Percentiles rank a stretch among this genome's conserved stretches.
phyloP scores from a whole-genome alignment of 2,888 invertebrate species.

The Synergus laeviventris region DNA sequence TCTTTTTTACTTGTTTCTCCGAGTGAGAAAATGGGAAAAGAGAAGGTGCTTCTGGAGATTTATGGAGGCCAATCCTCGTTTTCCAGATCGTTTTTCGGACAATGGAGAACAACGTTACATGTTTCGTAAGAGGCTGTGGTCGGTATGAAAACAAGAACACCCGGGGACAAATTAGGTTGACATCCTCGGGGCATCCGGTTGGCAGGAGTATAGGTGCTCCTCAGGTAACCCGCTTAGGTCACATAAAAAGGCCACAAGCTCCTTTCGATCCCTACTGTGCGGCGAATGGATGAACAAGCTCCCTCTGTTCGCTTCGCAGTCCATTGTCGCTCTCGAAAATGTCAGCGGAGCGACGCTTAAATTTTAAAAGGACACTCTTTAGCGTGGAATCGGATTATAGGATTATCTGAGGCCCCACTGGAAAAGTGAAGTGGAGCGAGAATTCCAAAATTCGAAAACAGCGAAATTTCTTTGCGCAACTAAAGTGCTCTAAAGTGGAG shows the following conservation, averaged over 20 bases:
- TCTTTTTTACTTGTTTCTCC: neutral
- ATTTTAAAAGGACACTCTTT: conserved; percentile 59
- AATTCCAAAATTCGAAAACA: conserved; percentile 44
- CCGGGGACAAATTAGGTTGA: conserved; percentile 69
- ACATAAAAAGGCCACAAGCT: conserved; percentile 63
- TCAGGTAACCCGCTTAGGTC: conserved; percentile 68
- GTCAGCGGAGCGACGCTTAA: conserved; percentile 68
- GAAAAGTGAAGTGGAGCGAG: conserved; percentile 65
- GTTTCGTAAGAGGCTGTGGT: conserved; percentile 53
- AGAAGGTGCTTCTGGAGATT: neutral
- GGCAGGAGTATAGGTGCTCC: conserved; percentile 45
- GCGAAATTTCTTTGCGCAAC: conserved; percentile 18
- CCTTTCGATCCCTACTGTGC: conserved; percentile 46
- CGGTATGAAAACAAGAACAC: conserved; percentile 47
- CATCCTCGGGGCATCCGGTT: conserved; percentile 65
- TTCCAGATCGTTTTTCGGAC: conserved; percentile 33
- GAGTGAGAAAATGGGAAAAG: neutral
- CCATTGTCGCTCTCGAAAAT: conserved; percentile 71
- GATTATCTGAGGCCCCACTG: conserved; percentile 61
- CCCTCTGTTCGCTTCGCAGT: conserved; percentile 59
- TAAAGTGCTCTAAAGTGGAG: conserved; percentile 18
- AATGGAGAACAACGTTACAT: conserved; percentile 49
- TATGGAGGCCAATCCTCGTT: neutral
- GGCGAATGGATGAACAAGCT: conserved; percentile 51
- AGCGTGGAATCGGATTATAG: conserved; percentile 72